Evolutionary conservation across 2,888 invertebrate genomes (phyloP).

Genomic region (Drosophila subsilvestris): DNA sequence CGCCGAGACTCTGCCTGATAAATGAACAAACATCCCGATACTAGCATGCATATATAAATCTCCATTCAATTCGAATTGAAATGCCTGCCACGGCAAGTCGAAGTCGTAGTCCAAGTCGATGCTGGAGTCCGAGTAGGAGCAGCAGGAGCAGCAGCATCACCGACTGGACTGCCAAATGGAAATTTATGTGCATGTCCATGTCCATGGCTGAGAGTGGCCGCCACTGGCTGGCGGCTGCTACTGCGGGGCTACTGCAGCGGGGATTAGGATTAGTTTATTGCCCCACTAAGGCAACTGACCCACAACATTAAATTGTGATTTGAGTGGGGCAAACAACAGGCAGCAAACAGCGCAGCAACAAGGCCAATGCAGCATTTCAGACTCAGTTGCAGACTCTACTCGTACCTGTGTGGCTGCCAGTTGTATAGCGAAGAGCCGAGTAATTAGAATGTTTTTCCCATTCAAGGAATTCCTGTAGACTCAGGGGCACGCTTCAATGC

Average conservation of each 20-base stretch:
- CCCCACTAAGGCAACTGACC: constrained; percentile 76
- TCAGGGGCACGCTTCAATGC: constrained; percentile 6
- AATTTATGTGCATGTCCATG: constrained; percentile 59
- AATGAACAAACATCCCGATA: constrained; percentile 45
- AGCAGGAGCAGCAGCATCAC: constrained; percentile 40
- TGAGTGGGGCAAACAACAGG: constrained; percentile 65
- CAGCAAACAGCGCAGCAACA: background rate
- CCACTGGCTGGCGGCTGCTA: background rate
- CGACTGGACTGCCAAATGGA: constrained; percentile 48
- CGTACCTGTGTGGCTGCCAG: background rate
- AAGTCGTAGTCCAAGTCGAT: constrained; percentile 16
- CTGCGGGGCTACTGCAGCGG: background rate
- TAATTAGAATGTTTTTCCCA: constrained; percentile 39
- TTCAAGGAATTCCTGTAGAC: constrained; percentile 10
- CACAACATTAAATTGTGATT: constrained; percentile 78
- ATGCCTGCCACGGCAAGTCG: constrained; percentile 21
- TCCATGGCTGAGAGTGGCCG: constrained; percentile 39
- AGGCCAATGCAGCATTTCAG: constrained; percentile 1
- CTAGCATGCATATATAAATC: constrained; percentile 52
- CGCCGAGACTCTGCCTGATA: constrained; percentile 20
- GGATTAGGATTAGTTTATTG: constrained; percentile 71
- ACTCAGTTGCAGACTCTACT: background rate
- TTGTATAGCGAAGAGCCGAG: background rate
- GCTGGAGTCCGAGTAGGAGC: constrained; percentile 13
- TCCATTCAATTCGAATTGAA: constrained; percentile 49